Evolutionary conservation across 2,113 vertebrate genomes (phyloP), one percentile per base, ranked within the genome.

Genomic region (Rhabdornis inornatus): DNA sequence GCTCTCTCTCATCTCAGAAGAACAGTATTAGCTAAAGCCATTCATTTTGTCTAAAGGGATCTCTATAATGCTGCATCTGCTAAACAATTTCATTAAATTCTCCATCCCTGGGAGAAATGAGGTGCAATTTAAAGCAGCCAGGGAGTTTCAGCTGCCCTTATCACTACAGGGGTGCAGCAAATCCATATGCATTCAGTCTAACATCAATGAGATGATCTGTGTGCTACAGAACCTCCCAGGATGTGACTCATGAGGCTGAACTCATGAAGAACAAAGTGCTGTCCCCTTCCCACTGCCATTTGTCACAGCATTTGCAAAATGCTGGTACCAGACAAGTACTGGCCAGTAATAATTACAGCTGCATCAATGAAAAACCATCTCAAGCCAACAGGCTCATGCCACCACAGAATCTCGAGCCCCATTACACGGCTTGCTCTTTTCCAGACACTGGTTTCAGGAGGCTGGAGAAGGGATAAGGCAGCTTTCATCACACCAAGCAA

Each of bases 61-160:
- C 55, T 86, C 79, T 37, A 47, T 37, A 83, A 91, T 44, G 88
- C 79, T 88, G 95, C 83, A 56, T 87, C 92, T 82, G 77, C 83
- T 89, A 40, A 83, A 50, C 50, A 83, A 88, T 88, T 94, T 52
- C 66, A 90, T 94, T 90, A 93, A 93, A 86, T 72, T 88, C 47
- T 88, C 45, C 45, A 33, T 57, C 33, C 16, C 31, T 45, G 24
- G 30, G 7, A 87, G 84, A 87, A 94, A 79, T 61, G 72, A 94
- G 69, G 65, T 47, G 21, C 42, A 87, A 60, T 94, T 93, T 76
- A 61, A 82, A 74, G 53, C 60, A 80, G 23, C 2, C 30, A 15
- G 47, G 31, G 65, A 64, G 84, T 76, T 76, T 65, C 53, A 60
- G 70, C 45, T 80, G 79, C 30, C 31, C 45, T 80, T 72, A 61